phyloP scores from a whole-genome alignment of 2,113 vertebrate species.

The Haemorhous mexicanus region DNA sequence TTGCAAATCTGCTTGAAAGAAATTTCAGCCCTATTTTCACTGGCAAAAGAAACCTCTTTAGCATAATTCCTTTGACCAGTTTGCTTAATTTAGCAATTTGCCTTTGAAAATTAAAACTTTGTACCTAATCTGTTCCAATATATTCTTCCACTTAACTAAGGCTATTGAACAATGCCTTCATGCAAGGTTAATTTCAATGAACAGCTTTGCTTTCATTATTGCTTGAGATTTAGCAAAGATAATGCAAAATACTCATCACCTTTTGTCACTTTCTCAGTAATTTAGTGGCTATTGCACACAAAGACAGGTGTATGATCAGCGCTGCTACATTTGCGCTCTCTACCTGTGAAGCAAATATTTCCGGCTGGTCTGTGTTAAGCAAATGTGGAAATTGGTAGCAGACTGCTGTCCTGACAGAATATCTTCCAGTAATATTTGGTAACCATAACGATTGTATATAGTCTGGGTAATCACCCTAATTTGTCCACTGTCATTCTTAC shows the following conservation, averaged over 20 bases:
- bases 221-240: not conserved
- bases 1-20: not conserved
- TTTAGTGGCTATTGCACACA: not conserved
- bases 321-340: not conserved
- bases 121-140: not conserved
- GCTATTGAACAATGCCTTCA: not conserved
- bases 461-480: not conserved
- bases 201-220: not conserved
- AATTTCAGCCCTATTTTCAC: not conserved
- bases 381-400: not conserved
- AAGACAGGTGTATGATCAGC: not conserved
- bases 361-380: not conserved
- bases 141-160: not conserved
- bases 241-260: not conserved
- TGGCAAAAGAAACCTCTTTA: not conserved
- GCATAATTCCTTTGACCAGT: not conserved
- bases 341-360: not conserved
- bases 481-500: not conserved
- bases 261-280: not conserved
- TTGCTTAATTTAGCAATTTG: not conserved
- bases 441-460: not conserved
- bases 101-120: not conserved
- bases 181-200: not conserved
- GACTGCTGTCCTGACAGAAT: not conserved
- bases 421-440: not conserved